Evolutionary conservation across 2,888 invertebrate species (phyloP).

Genomic region (Chrysotoxum bicinctum): DNA sequence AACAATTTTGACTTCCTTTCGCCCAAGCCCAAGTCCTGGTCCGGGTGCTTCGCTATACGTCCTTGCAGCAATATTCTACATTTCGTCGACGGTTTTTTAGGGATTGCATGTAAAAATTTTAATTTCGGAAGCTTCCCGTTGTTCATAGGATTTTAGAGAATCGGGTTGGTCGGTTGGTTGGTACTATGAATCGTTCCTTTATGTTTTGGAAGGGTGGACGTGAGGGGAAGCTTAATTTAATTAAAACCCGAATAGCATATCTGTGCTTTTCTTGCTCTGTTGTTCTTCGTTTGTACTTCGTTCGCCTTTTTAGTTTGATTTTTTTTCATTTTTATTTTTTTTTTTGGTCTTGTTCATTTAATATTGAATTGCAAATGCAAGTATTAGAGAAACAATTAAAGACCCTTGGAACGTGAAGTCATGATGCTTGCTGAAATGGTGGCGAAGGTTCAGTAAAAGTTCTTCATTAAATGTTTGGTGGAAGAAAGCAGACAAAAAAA

Average conservation of each 20-base stretch:
- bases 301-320: conserved; percentile 19
- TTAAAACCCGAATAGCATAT: conserved; percentile 68
- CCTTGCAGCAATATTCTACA: conserved; percentile 64
- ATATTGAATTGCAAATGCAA: conserved; percentile 65
- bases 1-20: conserved; percentile 52
- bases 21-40: neutral
- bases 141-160: conserved; percentile 24
- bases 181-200: conserved; percentile 3
- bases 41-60: conserved; percentile 15
- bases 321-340: neutral
- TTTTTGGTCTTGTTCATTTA: conserved; percentile 4
- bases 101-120: conserved; percentile 68
- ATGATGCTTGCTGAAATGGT: conserved; percentile 10
- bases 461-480: conserved; percentile 55
- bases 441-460: conserved; percentile 9
- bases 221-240: conserved; percentile 61
- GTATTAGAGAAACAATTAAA: conserved; percentile 71
- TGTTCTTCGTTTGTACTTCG: conserved; percentile 58
- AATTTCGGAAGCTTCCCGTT: conserved; percentile 63
- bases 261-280: conserved; percentile 64
- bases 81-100: conserved; percentile 61
- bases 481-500: neutral
- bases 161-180: neutral
- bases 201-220: neutral
- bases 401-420: conserved; percentile 26